Evolutionary conservation across 2,888 invertebrate species (phyloP).

Genomic region (Drosophila limbata): DNA sequence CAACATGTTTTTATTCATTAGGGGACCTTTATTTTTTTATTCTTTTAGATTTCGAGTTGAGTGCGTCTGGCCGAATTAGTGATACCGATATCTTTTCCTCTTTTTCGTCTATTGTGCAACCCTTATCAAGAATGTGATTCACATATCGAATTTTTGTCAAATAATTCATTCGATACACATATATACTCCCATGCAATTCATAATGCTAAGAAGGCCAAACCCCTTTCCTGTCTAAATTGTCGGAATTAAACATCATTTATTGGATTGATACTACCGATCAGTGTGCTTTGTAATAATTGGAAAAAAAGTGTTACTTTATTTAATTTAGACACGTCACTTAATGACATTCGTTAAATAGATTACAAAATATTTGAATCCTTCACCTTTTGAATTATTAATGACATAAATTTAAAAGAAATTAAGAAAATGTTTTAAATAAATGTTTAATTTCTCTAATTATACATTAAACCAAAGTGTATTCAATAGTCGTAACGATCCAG

Average conservation of each 20-base stretch:
- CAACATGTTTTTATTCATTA: constrained; percentile 78
- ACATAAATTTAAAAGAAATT: neutral
- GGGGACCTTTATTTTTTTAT: constrained; percentile 28
- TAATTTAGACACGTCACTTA: too few relatives aligned
- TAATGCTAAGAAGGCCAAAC: neutral
- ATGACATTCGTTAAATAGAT: too few relatives aligned
- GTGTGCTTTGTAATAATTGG: neutral
- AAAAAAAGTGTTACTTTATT: too few relatives aligned
- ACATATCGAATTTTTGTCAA: constrained; percentile 1
- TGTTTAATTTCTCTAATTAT: neutral
- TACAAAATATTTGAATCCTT: too few relatives aligned
- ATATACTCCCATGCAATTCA: neutral
- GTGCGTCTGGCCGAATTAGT: constrained; percentile 50
- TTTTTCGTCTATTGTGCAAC: constrained; percentile 45
- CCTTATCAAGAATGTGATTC: constrained; percentile 36
- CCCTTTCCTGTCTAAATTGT: neutral
- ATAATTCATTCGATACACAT: neutral
- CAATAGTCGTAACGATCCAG: constrained; percentile 4
- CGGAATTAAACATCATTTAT: neutral
- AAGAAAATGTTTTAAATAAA: neutral
- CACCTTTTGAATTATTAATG: too few relatives aligned
- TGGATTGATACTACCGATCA: neutral
- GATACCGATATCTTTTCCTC: constrained; percentile 55
- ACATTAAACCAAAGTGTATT: constrained; percentile 19
- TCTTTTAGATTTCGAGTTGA: constrained; percentile 55